Conservation (phyloP, 1,140 invertebrate genomes). For the Holotrichia oblita region DNA sequence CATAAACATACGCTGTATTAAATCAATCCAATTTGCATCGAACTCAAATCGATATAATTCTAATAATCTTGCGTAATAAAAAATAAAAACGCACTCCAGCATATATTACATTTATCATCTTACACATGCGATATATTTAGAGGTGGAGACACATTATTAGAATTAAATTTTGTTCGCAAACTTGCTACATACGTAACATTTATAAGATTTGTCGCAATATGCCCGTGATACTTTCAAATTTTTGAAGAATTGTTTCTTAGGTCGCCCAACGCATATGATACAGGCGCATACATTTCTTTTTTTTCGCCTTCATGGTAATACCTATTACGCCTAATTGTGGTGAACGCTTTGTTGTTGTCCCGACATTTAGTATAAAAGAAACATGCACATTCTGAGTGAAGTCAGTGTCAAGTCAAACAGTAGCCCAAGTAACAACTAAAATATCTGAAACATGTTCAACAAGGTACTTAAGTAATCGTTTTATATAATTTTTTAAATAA, state of each 20-base stretch:
- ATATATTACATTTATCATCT: neutral
- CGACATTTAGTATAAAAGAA: conserved; percentile 1
- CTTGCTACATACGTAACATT: neutral
- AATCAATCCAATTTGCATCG: no score
- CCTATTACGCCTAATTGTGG: neutral
- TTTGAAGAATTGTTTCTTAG: conserved; percentile 17
- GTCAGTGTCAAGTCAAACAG: conserved; percentile 12
- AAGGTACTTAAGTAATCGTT: neutral
- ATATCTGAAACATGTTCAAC: neutral
- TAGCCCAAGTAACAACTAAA: neutral
- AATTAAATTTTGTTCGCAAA: neutral
- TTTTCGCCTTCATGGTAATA: neutral
- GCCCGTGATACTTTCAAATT: neutral
- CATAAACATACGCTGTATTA: no score
- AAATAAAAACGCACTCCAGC: no score
- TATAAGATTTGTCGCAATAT: neutral
- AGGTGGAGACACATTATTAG: no score
- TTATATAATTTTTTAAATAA: neutral
- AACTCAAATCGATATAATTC: no score
- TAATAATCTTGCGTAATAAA: no score
- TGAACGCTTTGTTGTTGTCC: neutral
- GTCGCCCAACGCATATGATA: neutral
- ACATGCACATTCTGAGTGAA: neutral
- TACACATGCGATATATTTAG: neutral
- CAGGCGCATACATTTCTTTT: neutral